phyloP scores from a whole-genome alignment of 2,888 invertebrate species.

The Aplocera efformata region DNA sequence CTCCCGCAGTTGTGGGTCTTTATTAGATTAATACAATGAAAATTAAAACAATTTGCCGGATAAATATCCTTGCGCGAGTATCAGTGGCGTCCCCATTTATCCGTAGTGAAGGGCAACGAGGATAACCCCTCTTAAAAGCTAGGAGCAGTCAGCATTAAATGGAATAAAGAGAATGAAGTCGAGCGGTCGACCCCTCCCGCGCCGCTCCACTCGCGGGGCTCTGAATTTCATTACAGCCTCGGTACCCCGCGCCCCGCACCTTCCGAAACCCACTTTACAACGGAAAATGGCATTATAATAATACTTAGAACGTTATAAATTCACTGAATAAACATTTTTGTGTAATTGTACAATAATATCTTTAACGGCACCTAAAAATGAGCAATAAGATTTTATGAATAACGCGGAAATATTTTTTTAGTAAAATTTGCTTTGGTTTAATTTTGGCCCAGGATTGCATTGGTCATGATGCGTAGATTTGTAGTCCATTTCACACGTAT shows the following conservation, averaged over 20 bases:
- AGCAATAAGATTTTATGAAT: not conserved
- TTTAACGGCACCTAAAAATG: conserved; percentile 37
- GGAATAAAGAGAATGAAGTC: conserved; percentile 79
- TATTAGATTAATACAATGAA: conserved; percentile 80
- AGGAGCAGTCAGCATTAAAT: conserved; percentile 80
- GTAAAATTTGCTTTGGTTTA: too few species aligned
- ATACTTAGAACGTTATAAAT: conserved; percentile 76
- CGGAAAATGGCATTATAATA: conserved; percentile 78
- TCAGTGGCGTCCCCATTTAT: conserved; percentile 78
- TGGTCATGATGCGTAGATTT: too few species aligned
- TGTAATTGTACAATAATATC: conserved; percentile 68
- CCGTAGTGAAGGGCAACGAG: conserved; percentile 75
- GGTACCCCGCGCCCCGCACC: conserved; percentile 50
- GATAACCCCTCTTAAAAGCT: conserved; percentile 81
- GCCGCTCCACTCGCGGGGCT: conserved; percentile 47
- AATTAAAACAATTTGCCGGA: conserved; percentile 82
- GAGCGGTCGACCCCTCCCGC: conserved; percentile 61
- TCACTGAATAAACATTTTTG: conserved; percentile 73
- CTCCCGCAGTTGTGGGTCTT: conserved; percentile 70
- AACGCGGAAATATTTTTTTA: too few species aligned
- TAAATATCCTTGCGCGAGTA: conserved; percentile 78
- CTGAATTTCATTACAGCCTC: conserved; percentile 76
- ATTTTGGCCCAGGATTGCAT: too few species aligned
- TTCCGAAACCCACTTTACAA: conserved; percentile 75
- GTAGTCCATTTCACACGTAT: too few species aligned